Conservation (phyloP, 2,797 vertebrate species). For the Chiloscyllium punctatum region DNA sequence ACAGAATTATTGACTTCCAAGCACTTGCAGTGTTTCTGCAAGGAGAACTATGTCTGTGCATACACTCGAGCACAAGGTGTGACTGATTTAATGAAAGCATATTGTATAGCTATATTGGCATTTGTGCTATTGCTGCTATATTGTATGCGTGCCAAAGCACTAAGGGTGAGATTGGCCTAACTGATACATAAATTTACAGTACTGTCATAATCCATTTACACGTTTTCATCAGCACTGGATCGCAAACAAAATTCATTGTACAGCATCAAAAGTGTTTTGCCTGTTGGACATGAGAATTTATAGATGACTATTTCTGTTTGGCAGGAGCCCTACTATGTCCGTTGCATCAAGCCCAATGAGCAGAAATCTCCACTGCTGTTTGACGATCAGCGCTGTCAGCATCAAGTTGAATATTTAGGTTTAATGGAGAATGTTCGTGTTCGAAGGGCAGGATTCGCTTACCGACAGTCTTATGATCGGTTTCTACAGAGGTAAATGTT, state of each 20-base stretch:
- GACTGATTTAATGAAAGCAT: background rate
- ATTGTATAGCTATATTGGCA: background rate
- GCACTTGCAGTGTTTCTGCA: background rate
- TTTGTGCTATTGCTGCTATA: background rate
- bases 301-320: constrained; percentile 37
- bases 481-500: constrained; percentile 85
- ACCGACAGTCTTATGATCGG: constrained; percentile 82
- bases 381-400: constrained; percentile 82
- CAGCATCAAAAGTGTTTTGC: background rate
- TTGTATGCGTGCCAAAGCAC: background rate
- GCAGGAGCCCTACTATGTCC: constrained; percentile 94
- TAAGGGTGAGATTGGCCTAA: background rate
- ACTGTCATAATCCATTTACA: background rate
- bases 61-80: background rate
- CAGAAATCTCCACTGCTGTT: constrained; percentile 89
- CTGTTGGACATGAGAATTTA: background rate
- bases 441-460: constrained; percentile 88
- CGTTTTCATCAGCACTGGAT: background rate
- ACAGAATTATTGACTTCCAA: background rate
- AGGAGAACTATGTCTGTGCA: background rate
- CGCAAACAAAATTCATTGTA: background rate
- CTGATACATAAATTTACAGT: background rate
- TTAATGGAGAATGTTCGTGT: constrained; percentile 92
- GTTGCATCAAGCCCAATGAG: constrained; percentile 96
- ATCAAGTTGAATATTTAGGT: constrained; percentile 94